These are phyloP conservation scores for Nasonia oneida DNA, from an alignment of 2,888 invertebrate species.

Conservation along the genomic window DNA sequence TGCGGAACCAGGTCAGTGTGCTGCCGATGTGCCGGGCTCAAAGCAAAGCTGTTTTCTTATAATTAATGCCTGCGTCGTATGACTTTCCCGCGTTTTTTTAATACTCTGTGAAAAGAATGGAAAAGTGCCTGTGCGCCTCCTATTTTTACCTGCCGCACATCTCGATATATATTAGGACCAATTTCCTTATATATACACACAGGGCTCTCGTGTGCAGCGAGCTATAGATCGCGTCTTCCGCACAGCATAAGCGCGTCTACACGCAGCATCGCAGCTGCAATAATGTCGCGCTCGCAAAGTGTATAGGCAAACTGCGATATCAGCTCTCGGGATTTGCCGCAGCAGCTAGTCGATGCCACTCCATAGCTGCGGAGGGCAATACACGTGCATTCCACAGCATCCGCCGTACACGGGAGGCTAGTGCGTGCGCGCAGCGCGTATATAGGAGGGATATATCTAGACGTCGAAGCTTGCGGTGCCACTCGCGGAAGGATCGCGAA, in stretches of 20 bases:
- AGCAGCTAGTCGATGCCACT: neutral
- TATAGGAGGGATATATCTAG: neutral
- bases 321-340: neutral
- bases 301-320: neutral
- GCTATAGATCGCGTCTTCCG: no score
- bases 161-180: no score
- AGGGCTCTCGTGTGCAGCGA: no score
- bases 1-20: neutral
- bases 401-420: neutral
- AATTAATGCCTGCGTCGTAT: neutral
- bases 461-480: constrained; percentile 21
- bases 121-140: no score
- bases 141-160: no score
- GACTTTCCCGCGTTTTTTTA: no score
- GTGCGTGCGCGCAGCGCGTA: neutral
- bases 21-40: neutral
- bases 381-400: constrained; percentile 1
- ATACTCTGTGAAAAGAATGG: no score
- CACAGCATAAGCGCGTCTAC: no score
- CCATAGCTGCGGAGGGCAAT: neutral
- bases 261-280: neutral
- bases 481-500: constrained; percentile 52
- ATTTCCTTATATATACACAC: no score
- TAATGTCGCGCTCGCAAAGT: neutral
- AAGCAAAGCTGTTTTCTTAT: no score